phyloP scores from a whole-genome alignment of 1,140 invertebrate genomes.

The Asbolus verrucosus region DNA sequence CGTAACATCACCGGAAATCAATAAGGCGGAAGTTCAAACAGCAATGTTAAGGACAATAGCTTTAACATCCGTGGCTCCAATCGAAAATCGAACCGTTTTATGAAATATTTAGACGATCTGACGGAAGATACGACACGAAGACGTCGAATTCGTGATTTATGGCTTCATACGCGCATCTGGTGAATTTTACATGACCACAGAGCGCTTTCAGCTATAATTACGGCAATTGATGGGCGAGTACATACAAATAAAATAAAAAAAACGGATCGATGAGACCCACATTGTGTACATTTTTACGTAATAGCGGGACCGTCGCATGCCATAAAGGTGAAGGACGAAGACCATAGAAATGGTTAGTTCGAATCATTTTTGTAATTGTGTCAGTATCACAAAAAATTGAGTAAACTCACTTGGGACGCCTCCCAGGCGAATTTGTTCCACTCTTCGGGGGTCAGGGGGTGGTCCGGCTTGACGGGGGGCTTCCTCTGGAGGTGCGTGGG shows the following conservation, averaged over 20 bases:
- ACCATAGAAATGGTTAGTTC: too few relatives aligned
- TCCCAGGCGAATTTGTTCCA: slow-evolving; percentile 72
- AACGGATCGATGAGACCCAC: too few relatives aligned
- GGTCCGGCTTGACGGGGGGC: slow-evolving; percentile 71
- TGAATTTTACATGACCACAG: neutral
- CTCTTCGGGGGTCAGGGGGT: slow-evolving; percentile 65
- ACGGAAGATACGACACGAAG: neutral
- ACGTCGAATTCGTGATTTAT: neutral
- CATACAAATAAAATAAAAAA: too few relatives aligned
- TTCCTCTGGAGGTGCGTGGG: slow-evolving; percentile 70
- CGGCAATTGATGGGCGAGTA: too few relatives aligned
- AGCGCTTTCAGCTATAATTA: too few relatives aligned
- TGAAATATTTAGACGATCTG: slow-evolving; percentile 5
- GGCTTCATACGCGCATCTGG: neutral
- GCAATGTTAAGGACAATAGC: slow-evolving; percentile 27
- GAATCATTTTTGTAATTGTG: too few relatives aligned
- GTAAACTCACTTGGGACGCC: slow-evolving; percentile 70
- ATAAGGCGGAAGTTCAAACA: slow-evolving; percentile 15
- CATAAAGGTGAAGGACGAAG: slow-evolving; percentile 27
- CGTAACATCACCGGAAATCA: neutral
- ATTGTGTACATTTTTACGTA: too few relatives aligned
- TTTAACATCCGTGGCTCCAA: too few relatives aligned
- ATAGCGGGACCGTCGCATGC: neutral
- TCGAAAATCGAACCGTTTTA: slow-evolving; percentile 15
- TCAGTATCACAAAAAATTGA: too few relatives aligned